These are phyloP conservation scores for Trichogramma pretiosum DNA, from an alignment of 1,140 invertebrate genomes.

Conservation along the genomic window DNA sequence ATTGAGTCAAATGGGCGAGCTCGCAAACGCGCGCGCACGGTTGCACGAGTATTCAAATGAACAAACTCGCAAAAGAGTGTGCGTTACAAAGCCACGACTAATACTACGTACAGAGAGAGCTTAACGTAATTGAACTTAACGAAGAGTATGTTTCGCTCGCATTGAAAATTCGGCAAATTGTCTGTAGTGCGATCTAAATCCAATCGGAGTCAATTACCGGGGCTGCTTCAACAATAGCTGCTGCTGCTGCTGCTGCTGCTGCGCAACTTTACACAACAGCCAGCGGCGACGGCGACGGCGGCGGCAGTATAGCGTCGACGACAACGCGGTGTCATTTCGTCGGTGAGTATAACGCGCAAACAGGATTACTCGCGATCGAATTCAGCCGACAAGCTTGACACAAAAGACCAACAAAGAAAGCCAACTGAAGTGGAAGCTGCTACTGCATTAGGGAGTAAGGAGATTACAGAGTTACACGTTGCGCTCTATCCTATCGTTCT, in stretches of 20 bases:
- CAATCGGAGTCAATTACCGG: slow-evolving; percentile 46
- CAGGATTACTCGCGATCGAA: no score
- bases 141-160: slow-evolving; percentile 32
- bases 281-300: not conserved
- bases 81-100: not conserved
- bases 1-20: not conserved
- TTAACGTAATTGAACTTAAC: slow-evolving; percentile 40
- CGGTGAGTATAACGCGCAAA: no score
- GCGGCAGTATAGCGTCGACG: not conserved
- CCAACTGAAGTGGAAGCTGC: no score
- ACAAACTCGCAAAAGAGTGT: no score
- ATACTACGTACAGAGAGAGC: no score
- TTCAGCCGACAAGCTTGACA: no score
- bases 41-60: not conserved
- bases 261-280: no score
- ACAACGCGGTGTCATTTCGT: not conserved
- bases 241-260: not conserved
- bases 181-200: slow-evolving; percentile 42
- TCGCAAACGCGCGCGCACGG: not conserved
- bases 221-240: slow-evolving; percentile 14
- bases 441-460: no score
- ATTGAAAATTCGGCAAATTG: slow-evolving; percentile 29
- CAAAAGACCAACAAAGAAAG: no score
- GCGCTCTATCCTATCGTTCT: no score
- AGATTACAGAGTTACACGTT: no score